These are phyloP conservation scores for Pogonocherus hispidulus DNA, from an alignment of 2,888 invertebrate species.

Conservation along the genomic window DNA sequence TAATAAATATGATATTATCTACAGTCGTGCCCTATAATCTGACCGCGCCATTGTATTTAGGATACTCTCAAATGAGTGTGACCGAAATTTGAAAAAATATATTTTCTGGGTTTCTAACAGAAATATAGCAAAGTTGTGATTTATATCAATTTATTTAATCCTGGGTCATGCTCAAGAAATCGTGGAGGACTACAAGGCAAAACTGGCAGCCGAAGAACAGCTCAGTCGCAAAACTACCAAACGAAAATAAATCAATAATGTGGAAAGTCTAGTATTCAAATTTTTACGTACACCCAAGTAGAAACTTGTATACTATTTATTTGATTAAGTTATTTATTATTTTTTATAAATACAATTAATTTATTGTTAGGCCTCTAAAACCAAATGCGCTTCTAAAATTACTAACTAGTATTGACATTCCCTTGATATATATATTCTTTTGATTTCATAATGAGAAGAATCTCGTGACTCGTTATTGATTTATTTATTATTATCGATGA, in stretches of 20 bases:
- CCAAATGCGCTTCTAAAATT: constrained; percentile 27
- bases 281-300: background rate
- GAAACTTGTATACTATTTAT: constrained; percentile 42
- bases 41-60: too few relatives aligned
- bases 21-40: too few relatives aligned
- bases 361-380: constrained; percentile 47
- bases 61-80: too few relatives aligned
- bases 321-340: constrained; percentile 53
- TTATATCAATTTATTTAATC: too few relatives aligned
- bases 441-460: background rate
- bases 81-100: too few relatives aligned
- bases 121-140: too few relatives aligned
- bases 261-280: constrained; percentile 11
- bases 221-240: constrained; percentile 83
- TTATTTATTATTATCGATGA: too few relatives aligned
- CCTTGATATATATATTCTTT: constrained; percentile 16
- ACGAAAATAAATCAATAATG: constrained; percentile 58
- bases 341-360: constrained; percentile 54
- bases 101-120: too few relatives aligned
- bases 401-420: constrained; percentile 24
- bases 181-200: constrained; percentile 85
- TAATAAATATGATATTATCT: too few relatives aligned
- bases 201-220: constrained; percentile 92
- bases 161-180: constrained; percentile 83
- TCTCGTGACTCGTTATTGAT: too few relatives aligned